phyloP scores from a whole-genome alignment of 2,113 vertebrate species.

The Colistium nudipinnis region DNA sequence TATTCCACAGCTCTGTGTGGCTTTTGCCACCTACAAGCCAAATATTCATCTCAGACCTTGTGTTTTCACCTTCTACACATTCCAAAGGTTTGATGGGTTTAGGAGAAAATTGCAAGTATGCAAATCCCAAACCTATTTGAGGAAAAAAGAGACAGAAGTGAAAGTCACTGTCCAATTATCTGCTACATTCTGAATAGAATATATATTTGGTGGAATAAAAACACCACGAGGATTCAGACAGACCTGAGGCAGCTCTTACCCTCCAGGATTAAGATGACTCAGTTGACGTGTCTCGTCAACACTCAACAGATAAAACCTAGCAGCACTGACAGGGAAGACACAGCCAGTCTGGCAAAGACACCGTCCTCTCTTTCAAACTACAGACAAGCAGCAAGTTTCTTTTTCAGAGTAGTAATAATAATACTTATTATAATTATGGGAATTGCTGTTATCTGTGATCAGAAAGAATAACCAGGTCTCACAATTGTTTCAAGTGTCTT shows the following conservation, averaged over 20 bases:
- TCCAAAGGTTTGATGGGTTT: constrained; percentile 18
- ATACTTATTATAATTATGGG: neutral
- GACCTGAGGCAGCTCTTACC: constrained; percentile 42
- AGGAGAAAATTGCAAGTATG: neutral
- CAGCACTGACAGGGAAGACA: constrained; percentile 19
- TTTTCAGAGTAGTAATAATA: neutral
- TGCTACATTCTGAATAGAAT: neutral
- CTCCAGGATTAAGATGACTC: constrained; percentile 32
- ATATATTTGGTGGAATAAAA: neutral
- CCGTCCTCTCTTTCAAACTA: constrained; percentile 23
- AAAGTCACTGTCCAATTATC: neutral
- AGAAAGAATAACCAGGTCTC: neutral
- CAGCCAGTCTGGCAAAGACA: constrained; percentile 4
- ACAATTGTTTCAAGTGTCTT: neutral
- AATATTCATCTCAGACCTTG: constrained; percentile 45
- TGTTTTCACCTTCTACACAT: constrained; percentile 30
- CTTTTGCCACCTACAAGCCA: constrained; percentile 61
- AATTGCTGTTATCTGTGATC: neutral
- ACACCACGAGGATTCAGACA: constrained; percentile 28
- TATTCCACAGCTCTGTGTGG: constrained; percentile 40
- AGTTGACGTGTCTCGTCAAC: constrained; percentile 38
- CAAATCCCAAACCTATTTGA: constrained; percentile 21
- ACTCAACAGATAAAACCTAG: constrained; percentile 18
- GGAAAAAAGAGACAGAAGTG: constrained; percentile 2
- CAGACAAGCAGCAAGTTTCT: constrained; percentile 18